These are phyloP conservation scores for Nesidiocoris tenuis DNA, from an alignment of 2,888 invertebrate genomes.

Conservation along the genomic window DNA sequence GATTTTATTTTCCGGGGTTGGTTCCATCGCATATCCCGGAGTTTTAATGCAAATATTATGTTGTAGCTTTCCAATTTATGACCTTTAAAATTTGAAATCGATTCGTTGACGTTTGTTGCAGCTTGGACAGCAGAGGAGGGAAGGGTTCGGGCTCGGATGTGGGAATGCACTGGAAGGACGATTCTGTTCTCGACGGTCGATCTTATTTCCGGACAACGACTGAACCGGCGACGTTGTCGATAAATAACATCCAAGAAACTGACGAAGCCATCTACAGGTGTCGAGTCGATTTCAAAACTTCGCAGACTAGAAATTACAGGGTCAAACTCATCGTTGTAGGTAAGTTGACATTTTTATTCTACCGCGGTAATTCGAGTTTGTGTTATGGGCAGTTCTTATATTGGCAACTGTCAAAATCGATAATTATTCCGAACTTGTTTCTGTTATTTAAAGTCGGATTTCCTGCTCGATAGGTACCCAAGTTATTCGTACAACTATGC, in stretches of 20 bases:
- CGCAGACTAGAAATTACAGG: constrained; percentile 74
- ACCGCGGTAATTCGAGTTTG: no score
- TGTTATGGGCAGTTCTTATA: no score
- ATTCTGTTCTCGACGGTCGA: constrained; percentile 64
- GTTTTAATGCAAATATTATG: no score
- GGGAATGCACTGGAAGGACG: constrained; percentile 71
- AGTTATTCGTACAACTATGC: no score
- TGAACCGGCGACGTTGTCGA: constrained; percentile 68
- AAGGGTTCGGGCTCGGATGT: constrained; percentile 57
- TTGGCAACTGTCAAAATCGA: no score
- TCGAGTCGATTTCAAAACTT: constrained; percentile 75
- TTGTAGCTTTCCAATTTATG: no score
- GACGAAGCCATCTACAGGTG: constrained; percentile 80
- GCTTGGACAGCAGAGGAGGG: constrained; percentile 67
- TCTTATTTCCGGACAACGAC: constrained; percentile 69
- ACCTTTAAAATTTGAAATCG: no score
- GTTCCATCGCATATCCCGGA: no score
- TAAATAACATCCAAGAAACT: constrained; percentile 63
- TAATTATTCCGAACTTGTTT: neutral
- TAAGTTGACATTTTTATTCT: no score
- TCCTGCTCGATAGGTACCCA: no score
- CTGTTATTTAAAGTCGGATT: no score
- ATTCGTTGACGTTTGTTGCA: constrained; percentile 58
- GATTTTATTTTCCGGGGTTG: no score
- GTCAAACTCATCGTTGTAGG: constrained; percentile 73